Evolutionary conservation across 2,888 invertebrate species (phyloP).

Genomic region (Yponomeuta evonymella): DNA sequence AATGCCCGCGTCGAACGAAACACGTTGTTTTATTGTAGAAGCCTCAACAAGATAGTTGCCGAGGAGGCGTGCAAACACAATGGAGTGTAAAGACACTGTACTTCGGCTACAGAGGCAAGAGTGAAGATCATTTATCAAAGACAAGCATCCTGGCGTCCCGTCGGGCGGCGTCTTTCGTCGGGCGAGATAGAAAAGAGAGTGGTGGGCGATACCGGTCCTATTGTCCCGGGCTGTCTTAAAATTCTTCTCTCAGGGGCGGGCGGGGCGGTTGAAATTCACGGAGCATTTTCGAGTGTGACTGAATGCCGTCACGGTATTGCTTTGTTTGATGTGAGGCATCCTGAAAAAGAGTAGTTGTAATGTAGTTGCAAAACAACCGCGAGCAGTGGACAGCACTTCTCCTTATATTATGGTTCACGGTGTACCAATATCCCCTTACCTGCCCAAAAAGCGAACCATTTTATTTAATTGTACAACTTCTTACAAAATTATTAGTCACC

Average conservation of each 20-base stretch:
- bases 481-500: too few species aligned
- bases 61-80: not conserved
- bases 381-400: too few species aligned
- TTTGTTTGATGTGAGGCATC: not conserved
- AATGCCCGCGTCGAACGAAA: too few species aligned
- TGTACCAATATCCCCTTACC: too few species aligned
- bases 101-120: slow-evolving; percentile 21
- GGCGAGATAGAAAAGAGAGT: slow-evolving; percentile 3
- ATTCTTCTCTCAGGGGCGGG: slow-evolving; percentile 7
- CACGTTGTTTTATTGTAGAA: too few species aligned
- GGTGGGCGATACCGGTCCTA: slow-evolving; percentile 6
- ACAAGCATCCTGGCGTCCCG: slow-evolving; percentile 24
- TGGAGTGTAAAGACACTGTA: not conserved
- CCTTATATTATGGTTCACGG: too few species aligned
- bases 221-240: slow-evolving; percentile 7
- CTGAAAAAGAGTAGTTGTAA: too few species aligned
- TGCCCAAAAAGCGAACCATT: too few species aligned
- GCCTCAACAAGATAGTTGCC: too few species aligned
- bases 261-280: not conserved
- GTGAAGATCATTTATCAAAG: slow-evolving; percentile 53
- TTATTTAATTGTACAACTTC: too few species aligned
- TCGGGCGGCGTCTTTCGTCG: not conserved
- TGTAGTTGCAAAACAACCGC: too few species aligned
- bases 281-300: not conserved
- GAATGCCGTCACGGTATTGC: not conserved